These are phyloP conservation scores for Ceratina australensis DNA, from an alignment of 1,140 invertebrate genomes.

Conservation along the genomic window DNA sequence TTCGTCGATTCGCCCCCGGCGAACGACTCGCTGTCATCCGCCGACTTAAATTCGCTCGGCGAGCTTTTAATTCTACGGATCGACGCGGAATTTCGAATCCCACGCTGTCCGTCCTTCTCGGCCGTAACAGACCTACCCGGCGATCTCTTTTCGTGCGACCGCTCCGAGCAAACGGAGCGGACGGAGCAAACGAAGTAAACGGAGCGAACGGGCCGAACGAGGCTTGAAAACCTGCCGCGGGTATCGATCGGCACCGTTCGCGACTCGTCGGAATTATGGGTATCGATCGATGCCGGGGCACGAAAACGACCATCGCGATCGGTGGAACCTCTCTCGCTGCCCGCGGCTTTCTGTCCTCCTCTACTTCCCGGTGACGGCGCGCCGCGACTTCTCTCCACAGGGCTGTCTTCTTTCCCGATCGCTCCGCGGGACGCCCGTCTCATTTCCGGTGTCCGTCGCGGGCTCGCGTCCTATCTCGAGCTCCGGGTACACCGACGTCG, in stretches of 20 bases:
- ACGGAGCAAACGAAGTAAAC: slow-evolving; percentile 35
- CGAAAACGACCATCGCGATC: slow-evolving; percentile 51
- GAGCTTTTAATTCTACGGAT: slow-evolving; percentile 73
- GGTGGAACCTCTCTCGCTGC: slow-evolving; percentile 42
- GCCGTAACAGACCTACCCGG: background rate
- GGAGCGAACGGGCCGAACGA: slow-evolving; percentile 30
- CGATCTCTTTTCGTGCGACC: slow-evolving; percentile 23
- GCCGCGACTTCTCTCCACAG: background rate
- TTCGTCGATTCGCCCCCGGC: slow-evolving; percentile 21
- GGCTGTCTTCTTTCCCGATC: slow-evolving; percentile 16
- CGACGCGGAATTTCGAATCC: slow-evolving; percentile 57
- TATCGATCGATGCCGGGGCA: slow-evolving; percentile 55
- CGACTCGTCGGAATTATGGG: slow-evolving; percentile 54
- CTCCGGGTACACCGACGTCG: slow-evolving; percentile 35
- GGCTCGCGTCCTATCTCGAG: background rate
- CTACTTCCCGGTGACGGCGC: background rate
- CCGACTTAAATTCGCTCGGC: slow-evolving; percentile 69
- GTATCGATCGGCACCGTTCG: slow-evolving; percentile 55
- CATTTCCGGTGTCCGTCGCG: slow-evolving; percentile 55
- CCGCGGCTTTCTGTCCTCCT: slow-evolving; percentile 7
- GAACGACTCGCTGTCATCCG: slow-evolving; percentile 23
- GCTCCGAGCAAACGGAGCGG: slow-evolving; percentile 18
- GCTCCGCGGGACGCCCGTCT: slow-evolving; percentile 47
- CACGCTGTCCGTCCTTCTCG: background rate
- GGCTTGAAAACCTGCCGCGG: slow-evolving; percentile 51